phyloP scores from a whole-genome alignment of 2,888 invertebrate genomes.

The Agonopterix arenella region DNA sequence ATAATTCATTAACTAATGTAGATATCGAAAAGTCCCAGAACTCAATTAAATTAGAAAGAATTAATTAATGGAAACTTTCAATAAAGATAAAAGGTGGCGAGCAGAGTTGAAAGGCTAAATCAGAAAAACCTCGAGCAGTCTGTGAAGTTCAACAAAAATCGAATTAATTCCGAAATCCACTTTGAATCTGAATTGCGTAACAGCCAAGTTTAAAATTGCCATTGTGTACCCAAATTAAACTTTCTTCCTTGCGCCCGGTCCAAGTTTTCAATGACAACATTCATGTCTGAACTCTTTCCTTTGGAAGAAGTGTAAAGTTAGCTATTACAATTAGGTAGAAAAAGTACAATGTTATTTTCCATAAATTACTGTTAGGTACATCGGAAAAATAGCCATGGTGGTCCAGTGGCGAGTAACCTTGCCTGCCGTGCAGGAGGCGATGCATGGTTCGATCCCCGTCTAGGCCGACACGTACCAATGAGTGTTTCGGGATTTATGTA shows the following conservation, averaged over 20 bases:
- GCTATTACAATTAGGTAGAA: conserved; percentile 6
- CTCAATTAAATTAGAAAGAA: conserved; percentile 17
- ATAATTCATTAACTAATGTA: not conserved
- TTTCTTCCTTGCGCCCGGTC: conserved; percentile 24
- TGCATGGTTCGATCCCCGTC: too few relatives aligned
- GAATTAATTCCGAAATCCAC: conserved; percentile 60
- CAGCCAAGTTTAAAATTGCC: conserved; percentile 54
- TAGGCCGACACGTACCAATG: too few relatives aligned
- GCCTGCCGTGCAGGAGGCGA: too few relatives aligned
- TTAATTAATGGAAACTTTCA: conserved; percentile 22
- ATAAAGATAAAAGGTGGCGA: conserved; percentile 33
- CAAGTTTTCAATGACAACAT: conserved; percentile 34
- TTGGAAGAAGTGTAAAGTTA: conserved; percentile 13
- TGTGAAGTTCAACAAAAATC: conserved; percentile 53
- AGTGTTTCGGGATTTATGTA: too few relatives aligned
- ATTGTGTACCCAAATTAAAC: conserved; percentile 58
- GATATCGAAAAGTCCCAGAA: conserved; percentile 4
- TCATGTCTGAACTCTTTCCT: conserved; percentile 25
- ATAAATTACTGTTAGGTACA: too few relatives aligned
- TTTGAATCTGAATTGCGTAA: conserved; percentile 55
- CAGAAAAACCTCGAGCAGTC: conserved; percentile 40
- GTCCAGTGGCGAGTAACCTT: too few relatives aligned
- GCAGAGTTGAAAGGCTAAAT: conserved; percentile 37
- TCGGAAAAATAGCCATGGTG: too few relatives aligned
- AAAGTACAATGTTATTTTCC: too few relatives aligned